Percentiles rank a stretch among this genome's conserved stretches.
Conservation (phyloP, 2,797 vertebrate genomes). For the Cryptoprocta ferox region DNA sequence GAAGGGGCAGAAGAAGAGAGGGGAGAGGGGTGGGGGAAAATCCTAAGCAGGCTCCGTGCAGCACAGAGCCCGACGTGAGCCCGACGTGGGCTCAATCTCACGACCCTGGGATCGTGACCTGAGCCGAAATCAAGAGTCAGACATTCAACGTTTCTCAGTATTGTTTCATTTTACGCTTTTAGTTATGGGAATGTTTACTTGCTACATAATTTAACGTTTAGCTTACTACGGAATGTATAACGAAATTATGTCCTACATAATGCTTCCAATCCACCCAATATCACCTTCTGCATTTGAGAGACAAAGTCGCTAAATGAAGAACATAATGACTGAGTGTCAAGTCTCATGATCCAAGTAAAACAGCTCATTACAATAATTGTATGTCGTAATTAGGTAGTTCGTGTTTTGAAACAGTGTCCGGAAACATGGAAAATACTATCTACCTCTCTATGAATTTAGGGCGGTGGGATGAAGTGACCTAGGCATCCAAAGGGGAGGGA, state of each 20-base stretch:
- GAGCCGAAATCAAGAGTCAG: too few species aligned
- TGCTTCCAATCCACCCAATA: not conserved
- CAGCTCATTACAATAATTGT: not conserved
- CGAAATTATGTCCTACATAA: not conserved
- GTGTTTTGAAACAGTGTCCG: slow-evolving; percentile 31
- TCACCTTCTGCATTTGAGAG: not conserved
- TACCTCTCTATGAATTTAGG: not conserved
- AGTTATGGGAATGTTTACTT: slow-evolving; percentile 16
- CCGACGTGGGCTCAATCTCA: too few species aligned
- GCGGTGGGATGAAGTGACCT: not conserved
- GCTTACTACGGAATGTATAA: not conserved
- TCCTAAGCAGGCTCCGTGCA: too few species aligned
- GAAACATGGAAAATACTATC: not conserved
- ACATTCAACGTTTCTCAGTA: not conserved
- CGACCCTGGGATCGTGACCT: too few species aligned
- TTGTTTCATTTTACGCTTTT: slow-evolving; percentile 40
- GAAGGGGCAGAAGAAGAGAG: too few species aligned
- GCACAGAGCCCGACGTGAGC: too few species aligned
- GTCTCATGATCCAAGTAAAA: not conserved
- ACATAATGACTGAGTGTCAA: not conserved
- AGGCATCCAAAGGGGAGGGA: not conserved
- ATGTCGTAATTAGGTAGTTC: not conserved
- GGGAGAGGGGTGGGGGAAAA: too few species aligned
- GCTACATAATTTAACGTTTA: slow-evolving; percentile 14
- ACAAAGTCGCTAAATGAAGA: slow-evolving; percentile 31